Evolutionary conservation across 2,113 vertebrate species (phyloP), one percentile per base, ranked within the genome.

Genomic region (Chelonoidis abingdonii): DNA sequence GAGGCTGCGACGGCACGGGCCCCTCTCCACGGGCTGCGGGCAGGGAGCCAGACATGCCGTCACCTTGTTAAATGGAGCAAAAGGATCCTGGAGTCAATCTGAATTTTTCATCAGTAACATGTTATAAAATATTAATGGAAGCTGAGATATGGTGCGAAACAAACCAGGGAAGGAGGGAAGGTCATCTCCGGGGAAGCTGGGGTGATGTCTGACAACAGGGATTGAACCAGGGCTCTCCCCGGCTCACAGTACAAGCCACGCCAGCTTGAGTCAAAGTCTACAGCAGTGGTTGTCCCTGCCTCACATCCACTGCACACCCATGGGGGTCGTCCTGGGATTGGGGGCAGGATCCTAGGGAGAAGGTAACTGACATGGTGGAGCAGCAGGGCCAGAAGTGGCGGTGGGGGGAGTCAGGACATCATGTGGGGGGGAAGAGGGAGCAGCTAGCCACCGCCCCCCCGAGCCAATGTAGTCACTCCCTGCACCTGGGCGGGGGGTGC

Each of bases 51-150:
- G 86, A 92, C 86, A 83, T 92, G 91, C 91, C 91, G 80, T 92
- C 91, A 92, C 91, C 91, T 88, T 84, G 91, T 78, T 84, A 88
- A 92, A 92, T 92, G 91, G 91, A 92, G 91, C 91, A 92, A 88
- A 75, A 92, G 80, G 91, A 92, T 92, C 91, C 91, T 72, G 78
- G 80, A 92, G 91, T 84, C 91, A 79, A 92, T 84, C 17, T 92
- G 91, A 92, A 92, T 92, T 88, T 92, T 92, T 92, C 86, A 92
- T 92, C 83, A 88, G 86, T 84, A 84, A 49, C 86, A 92, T 49
- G 87, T 92, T 88, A 92, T 92, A 88, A 92, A 92, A 92, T 92
- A 92, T 92, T 92, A 83, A 92, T 47, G 7, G 53, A n/a, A 10
- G 89, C 57, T 31, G 62, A 41, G 65, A 80, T 38, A 56, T 38